These are phyloP conservation scores for Drosophila tropicalis DNA, from an alignment of 1,140 invertebrate species.

Conservation along the genomic window DNA sequence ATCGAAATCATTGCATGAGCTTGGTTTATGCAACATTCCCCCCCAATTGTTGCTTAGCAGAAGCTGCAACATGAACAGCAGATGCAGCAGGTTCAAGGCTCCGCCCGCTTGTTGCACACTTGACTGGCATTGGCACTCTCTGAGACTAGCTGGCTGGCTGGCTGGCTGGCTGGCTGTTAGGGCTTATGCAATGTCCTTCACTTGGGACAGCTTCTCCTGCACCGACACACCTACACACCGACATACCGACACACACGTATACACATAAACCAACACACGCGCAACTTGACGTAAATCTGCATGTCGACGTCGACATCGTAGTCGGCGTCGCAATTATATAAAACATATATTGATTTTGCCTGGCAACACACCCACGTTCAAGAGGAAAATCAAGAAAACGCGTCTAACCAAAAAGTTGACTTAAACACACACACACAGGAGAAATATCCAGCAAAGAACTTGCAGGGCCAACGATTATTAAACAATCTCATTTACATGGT, in stretches of 20 bases:
- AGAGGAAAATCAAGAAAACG: slow-evolving; percentile 17
- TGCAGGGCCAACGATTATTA: neutral
- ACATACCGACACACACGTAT: slow-evolving; percentile 30
- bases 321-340: slow-evolving; percentile 59
- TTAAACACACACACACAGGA: neutral
- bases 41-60: slow-evolving; percentile 42
- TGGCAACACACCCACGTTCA: slow-evolving; percentile 41
- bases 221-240: slow-evolving; percentile 33
- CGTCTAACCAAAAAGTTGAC: slow-evolving; percentile 11
- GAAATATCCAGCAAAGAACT: neutral
- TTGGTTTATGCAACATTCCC: slow-evolving; percentile 35
- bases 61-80: slow-evolving; percentile 17
- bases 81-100: slow-evolving; percentile 62
- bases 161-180: slow-evolving; percentile 2
- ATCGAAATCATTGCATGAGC: slow-evolving; percentile 14
- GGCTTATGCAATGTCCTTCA: slow-evolving; percentile 73
- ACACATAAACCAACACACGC: slow-evolving; percentile 19
- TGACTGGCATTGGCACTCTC: slow-evolving; percentile 2
- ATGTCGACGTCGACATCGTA: slow-evolving; percentile 56
- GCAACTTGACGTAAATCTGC: slow-evolving; percentile 69
- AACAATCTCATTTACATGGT: neutral
- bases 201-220: slow-evolving; percentile 18
- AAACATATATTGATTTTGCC: slow-evolving; percentile 75
- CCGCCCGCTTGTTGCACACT: slow-evolving; percentile 69
- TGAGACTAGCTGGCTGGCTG: slow-evolving; percentile 10